Base-by-base conservation (phyloP, 1,140 invertebrate genomes). In the Solenopsis invicta region DNA sequence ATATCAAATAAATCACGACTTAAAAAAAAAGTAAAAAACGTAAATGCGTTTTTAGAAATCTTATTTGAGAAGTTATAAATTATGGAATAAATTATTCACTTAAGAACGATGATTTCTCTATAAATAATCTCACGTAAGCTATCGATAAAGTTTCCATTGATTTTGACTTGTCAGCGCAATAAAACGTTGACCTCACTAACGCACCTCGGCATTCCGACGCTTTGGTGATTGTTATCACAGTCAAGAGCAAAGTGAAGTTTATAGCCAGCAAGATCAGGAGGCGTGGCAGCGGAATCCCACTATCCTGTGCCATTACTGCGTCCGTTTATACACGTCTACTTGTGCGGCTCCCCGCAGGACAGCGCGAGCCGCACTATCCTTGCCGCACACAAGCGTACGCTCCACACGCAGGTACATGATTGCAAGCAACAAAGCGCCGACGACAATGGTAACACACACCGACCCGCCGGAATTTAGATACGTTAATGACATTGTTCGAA, bases 401-500 rank as follows among this genome's bases (percentile, higher is more conserved):
- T 34, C 18, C 34, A 13, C 77, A 54, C 48, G 29, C 48, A 48
- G 12, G 48, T 21, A n/a, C 54, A 8, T 41, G 21, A 21, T 75
- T 61, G 59, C 59, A 62, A 13, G 41, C 24, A 56, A 85, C 81
- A 77, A 85, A 85, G 71, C 81, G 3, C 37, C 45, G 8, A 10
- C 21, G 71, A 78, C 81, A 85, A 77, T 62, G 18, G 56, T 41
- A 59, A 45, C 69, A 64, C 56, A 52, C 45, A 52, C 72, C 56
- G 34, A 6, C 29, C 10, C 34, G 41, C 41, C 74, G 72, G 74
- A 78, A 85, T 85, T 85, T 64, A 85, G 82, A 85, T 78, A 78
- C 82, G 82, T 78, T 85, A 85, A 85, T 85, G 81, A 85, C 81
- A 85, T 85, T 85, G 81, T 78, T 85, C 72, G 74, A 85, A 78